Percentiles rank a stretch among this genome's conserved stretches.
Conservation (phyloP, 2,888 invertebrate species). For the Chloroclystis v-ata region DNA sequence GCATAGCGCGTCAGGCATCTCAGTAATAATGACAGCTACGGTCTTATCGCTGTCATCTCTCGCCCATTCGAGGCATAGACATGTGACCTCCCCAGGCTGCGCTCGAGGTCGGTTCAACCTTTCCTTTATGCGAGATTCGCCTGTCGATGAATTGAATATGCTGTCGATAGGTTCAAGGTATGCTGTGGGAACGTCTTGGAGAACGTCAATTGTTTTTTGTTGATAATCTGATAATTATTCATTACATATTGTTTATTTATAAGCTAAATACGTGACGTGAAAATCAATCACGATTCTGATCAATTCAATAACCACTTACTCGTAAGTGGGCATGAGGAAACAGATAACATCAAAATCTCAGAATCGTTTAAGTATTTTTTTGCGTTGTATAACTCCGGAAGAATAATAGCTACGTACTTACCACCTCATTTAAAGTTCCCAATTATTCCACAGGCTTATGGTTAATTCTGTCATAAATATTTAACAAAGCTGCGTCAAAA, state of each 20-base stretch:
- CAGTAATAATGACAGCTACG: constrained; percentile 32
- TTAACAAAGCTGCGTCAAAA: constrained; percentile 9
- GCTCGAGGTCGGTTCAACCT: constrained; percentile 57
- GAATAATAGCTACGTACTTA: not conserved
- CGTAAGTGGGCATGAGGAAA: constrained; percentile 2
- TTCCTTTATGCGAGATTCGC: constrained; percentile 41
- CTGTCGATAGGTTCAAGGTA: constrained; percentile 49
- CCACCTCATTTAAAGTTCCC: not conserved
- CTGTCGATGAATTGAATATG: constrained; percentile 38
- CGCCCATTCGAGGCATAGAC: constrained; percentile 61
- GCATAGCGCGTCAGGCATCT: constrained; percentile 23
- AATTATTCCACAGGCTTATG: not conserved
- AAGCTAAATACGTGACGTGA: not conserved
- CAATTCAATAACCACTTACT: constrained; percentile 8
- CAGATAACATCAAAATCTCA: constrained; percentile 3
- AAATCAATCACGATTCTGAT: constrained; percentile 25
- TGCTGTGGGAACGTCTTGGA: constrained; percentile 36
- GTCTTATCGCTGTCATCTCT: constrained; percentile 66
- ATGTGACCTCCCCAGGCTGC: constrained; percentile 52
- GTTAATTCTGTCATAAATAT: constrained; percentile 15
- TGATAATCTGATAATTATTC: constrained; percentile 18
- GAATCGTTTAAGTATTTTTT: not conserved
- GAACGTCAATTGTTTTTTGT: constrained; percentile 42
- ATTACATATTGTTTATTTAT: constrained; percentile 4
- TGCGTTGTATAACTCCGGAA: not conserved